These are phyloP conservation scores for Grallaria varia DNA, from an alignment of 2,113 vertebrate species.

Conservation along the genomic window DNA sequence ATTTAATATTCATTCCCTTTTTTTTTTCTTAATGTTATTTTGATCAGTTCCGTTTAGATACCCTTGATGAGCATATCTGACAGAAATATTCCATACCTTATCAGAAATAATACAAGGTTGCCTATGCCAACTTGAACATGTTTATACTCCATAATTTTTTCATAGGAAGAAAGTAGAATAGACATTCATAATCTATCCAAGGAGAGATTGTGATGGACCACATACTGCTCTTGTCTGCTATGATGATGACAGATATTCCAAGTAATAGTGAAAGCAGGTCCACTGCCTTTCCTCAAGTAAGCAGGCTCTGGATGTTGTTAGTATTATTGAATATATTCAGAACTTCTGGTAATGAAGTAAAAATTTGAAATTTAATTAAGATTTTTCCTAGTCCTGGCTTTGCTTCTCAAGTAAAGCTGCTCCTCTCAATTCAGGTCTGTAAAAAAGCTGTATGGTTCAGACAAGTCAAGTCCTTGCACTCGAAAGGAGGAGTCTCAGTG, in stretches of 20 bases:
- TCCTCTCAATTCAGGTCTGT: not conserved
- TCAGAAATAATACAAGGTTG: not conserved
- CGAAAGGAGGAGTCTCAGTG: not conserved
- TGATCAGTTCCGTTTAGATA: not conserved
- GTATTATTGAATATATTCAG: not conserved
- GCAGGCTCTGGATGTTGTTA: not conserved
- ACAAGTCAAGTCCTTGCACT: not conserved
- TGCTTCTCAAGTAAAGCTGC: not conserved
- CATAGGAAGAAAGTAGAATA: not conserved
- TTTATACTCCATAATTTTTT: not conserved
- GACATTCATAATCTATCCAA: not conserved
- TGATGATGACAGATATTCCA: not conserved
- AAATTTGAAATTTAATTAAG: not conserved
- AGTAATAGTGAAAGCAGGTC: not conserved
- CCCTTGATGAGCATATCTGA: not conserved
- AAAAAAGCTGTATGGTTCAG: not conserved
- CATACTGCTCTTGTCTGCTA: not conserved
- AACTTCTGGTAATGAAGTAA: not conserved
- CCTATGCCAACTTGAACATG: not conserved
- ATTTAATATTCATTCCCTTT: rapidly evolving
- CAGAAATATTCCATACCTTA: not conserved
- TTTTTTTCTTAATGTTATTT: not conserved
- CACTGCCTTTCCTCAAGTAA: not conserved
- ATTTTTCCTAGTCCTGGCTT: not conserved
- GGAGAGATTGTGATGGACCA: not conserved